Conservation (phyloP, 2,797 vertebrate genomes). For the Phaenicophaeus curvirostris region DNA sequence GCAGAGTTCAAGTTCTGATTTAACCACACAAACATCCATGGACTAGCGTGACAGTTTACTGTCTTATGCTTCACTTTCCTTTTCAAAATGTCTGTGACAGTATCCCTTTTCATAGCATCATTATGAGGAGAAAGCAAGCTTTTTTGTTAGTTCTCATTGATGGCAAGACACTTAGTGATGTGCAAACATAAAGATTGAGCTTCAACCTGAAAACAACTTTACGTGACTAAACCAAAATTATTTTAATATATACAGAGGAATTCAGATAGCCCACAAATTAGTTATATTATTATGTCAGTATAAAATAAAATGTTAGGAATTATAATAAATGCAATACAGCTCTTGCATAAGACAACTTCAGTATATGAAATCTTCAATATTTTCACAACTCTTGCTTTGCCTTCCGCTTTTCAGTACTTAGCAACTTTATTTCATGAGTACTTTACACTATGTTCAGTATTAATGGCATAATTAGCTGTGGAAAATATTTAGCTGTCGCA, state of each 20-base stretch:
- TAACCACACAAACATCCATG: neutral
- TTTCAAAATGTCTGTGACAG: neutral
- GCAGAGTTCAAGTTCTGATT: conserved; percentile 19
- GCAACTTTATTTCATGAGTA: conserved; percentile 57
- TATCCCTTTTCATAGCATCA: neutral
- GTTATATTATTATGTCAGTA: neutral
- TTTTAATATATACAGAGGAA: neutral
- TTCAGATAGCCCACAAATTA: neutral
- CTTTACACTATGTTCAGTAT: conserved; percentile 63
- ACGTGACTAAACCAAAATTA: neutral
- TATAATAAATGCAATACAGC: neutral
- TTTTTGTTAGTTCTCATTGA: neutral
- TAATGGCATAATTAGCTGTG: conserved; percentile 76
- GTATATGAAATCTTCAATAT: neutral
- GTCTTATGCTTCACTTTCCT: neutral
- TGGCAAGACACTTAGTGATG: accelerated
- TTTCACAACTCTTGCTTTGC: neutral
- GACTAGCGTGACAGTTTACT: neutral
- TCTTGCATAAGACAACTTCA: conserved; percentile 19
- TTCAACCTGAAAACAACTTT: neutral
- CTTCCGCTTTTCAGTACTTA: conserved; percentile 33
- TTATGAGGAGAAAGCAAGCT: neutral
- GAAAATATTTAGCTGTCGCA: conserved; percentile 78
- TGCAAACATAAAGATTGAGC: neutral
- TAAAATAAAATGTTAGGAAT: neutral